A percentile compares a stretch with the other conserved stretches of the same genome.
These are phyloP conservation scores for Anas platyrhynchos DNA, from an alignment of 2,113 vertebrate species.

Conservation along the genomic window DNA sequence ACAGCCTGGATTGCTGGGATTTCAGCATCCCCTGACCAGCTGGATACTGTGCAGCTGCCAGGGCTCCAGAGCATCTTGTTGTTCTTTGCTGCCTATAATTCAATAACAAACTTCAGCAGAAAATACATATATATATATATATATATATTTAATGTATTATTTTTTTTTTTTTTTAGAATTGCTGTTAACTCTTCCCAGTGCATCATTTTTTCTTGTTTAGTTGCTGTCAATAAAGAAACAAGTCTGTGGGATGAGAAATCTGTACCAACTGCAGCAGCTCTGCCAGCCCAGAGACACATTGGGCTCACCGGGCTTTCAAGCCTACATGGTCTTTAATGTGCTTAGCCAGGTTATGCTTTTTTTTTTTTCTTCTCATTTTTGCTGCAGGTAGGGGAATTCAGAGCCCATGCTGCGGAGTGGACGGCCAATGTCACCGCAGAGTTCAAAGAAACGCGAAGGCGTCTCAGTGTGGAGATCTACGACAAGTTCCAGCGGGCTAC, in stretches of 20 bases:
- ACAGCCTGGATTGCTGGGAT: slow-evolving; percentile 47
- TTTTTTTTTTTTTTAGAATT: neutral
- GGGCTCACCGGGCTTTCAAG: neutral
- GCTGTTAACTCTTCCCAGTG: neutral
- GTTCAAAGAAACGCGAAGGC: slow-evolving; percentile 95
- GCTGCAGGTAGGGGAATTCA: slow-evolving; percentile 92
- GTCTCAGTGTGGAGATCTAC: slow-evolving; percentile 96
- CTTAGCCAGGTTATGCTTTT: neutral
- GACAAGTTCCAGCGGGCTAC: slow-evolving; percentile 97
- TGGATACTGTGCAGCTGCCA: slow-evolving; percentile 50
- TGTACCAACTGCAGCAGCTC: neutral
- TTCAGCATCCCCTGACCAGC: slow-evolving; percentile 45
- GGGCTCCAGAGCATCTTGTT: neutral
- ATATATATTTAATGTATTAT: neutral
- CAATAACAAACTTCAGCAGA: neutral
- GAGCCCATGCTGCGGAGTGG: slow-evolving; percentile 97
- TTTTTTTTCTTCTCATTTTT: neutral
- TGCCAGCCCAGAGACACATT: neutral
- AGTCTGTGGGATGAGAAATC: neutral
- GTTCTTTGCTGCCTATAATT: neutral
- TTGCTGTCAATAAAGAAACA: neutral
- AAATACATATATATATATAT: neutral
- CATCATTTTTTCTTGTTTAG: neutral
- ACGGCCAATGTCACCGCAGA: slow-evolving; percentile 97
- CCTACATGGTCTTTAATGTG: neutral